Percentiles rank a stretch among this genome's conserved stretches.
Evolutionary conservation across 1,140 invertebrate genomes (phyloP).

Genomic region (Mamestra configurata): DNA sequence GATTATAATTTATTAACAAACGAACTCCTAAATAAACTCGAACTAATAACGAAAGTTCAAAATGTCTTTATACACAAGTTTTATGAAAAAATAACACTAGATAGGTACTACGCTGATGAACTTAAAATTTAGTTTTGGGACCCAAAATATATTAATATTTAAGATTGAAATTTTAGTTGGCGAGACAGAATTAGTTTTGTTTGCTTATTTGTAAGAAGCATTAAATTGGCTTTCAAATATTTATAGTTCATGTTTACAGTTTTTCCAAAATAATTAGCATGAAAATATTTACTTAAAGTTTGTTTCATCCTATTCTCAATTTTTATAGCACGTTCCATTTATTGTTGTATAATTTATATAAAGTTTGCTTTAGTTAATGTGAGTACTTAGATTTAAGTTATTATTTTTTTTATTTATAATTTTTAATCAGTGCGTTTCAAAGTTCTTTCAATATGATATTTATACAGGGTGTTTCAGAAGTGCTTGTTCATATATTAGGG

Average conservation of each 20-base stretch:
- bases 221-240: conserved; percentile 21
- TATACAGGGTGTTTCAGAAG: too few species aligned
- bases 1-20: conserved; percentile 45
- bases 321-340: too few species aligned
- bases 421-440: too few species aligned
- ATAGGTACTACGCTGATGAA: neutral
- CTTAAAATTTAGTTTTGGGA: neutral
- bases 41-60: neutral
- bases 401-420: too few species aligned
- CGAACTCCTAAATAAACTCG: conserved; percentile 18
- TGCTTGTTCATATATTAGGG: too few species aligned
- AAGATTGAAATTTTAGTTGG: conserved; percentile 23
- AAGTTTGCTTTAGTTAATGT: too few species aligned
- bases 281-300: neutral
- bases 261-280: neutral
- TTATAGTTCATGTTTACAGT: conserved; percentile 12
- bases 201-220: conserved; percentile 3
- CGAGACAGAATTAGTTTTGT: conserved; percentile 15
- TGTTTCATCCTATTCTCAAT: neutral
- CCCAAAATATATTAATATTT: neutral
- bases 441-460: too few species aligned
- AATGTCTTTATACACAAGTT: neutral
- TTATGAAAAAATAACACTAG: conserved; percentile 1
- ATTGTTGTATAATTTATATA: too few species aligned
- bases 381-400: too few species aligned